Percentiles rank a stretch among this genome's conserved stretches.
Conservation (phyloP, 2,797 vertebrate genomes). For the Onychomys arenicola region DNA sequence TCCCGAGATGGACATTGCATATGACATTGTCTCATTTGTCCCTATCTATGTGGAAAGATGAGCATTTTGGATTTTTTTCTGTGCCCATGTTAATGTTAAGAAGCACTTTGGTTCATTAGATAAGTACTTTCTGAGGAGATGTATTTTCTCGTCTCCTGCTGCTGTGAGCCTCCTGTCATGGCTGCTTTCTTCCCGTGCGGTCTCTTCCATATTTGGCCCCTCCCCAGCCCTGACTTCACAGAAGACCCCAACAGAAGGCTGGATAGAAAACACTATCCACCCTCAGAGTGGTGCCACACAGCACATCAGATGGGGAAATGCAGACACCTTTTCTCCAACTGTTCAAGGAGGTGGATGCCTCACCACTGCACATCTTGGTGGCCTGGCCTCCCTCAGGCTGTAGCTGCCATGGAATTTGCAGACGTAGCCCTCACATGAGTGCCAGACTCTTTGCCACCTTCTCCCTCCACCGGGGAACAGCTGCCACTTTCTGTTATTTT, state of each 20-base stretch:
- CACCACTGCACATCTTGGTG: neutral
- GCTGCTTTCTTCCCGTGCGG: neutral
- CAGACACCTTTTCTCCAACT: neutral
- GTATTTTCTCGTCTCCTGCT: neutral
- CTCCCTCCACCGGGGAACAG: neutral
- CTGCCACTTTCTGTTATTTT: neutral
- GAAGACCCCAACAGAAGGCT: neutral
- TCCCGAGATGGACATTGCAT: neutral
- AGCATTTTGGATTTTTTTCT: neutral
- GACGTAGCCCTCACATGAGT: neutral
- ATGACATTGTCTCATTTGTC: neutral
- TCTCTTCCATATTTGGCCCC: neutral
- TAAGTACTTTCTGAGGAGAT: neutral
- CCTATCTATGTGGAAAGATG: no score
- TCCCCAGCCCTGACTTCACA: neutral
- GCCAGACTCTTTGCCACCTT: neutral
- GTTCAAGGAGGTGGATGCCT: neutral
- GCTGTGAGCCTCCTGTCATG: neutral
- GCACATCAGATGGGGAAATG: neutral
- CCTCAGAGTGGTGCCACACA: neutral
- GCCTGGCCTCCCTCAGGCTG: neutral
- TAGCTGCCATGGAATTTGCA: neutral
- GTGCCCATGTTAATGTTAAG: neutral
- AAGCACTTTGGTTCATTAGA: neutral
- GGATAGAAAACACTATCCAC: no score